Base-by-base conservation (phyloP, 2,888 invertebrate species). In the Eilema depressum region DNA sequence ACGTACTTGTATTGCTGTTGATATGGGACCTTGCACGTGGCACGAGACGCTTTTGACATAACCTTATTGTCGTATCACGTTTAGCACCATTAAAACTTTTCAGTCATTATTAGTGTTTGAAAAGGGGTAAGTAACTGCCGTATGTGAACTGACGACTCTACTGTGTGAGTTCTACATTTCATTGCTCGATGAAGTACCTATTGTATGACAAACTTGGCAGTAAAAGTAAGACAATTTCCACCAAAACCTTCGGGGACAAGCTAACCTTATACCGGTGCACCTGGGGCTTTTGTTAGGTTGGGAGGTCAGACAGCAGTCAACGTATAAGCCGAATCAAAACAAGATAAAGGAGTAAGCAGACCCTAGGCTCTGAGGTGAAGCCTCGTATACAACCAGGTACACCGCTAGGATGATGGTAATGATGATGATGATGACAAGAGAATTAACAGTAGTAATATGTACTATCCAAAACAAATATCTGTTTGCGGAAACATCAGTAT, bases 401-500 rank as follows among this genome's bases (percentile, higher is more conserved):
- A 17, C 4, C 47, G 20, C 47, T 53, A 53, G 10, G 53, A n/a
- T 53, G 20, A 37, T 37, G 37, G 3, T 37, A 3, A 14, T 33
- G 12, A n/a, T 41, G 41, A 12, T 53, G 53, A n/a, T 53, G n/a
- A 53, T 47, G 53, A n/a, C 53, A 53, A n/a, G 20, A 47, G 47
- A 17, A 47, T 47, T 47, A 47, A 20, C 47, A 47, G 20, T 20
- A 20, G 7, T 47, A 7, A 28, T 60, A 63, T 25, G 17, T 41
- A 47, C 33, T 41, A 28, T n/a, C 7, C 12, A 68, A 73, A 73
- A 71, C 69, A 57, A 67, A 67, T 66, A 75, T 33, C 65, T 66
- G 69, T 82, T 78, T 76, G 78, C 79, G 75, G 80, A 83, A 85
- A 74, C 73, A 75, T 78, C 77, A 77, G 70, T 71, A 71, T 76